These are phyloP conservation scores for Mormyrus hasselquistii DNA, from an alignment of 2,797 vertebrate species.

Conservation along the genomic window DNA sequence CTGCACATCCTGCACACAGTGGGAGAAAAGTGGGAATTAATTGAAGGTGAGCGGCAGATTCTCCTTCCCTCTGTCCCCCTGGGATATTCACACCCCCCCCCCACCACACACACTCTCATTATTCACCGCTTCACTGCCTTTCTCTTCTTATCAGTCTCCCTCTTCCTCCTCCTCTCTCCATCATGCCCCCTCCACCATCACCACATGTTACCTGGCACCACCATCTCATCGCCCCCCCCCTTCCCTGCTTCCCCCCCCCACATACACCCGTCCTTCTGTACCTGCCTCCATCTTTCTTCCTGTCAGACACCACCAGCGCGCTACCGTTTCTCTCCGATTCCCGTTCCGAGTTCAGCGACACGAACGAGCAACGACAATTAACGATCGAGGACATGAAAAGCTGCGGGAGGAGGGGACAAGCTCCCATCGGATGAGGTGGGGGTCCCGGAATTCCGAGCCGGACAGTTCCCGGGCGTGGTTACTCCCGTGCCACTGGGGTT, in stretches of 20 bases:
- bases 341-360: neutral
- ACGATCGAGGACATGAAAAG: neutral
- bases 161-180: constrained; percentile 18
- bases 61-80: constrained; percentile 54
- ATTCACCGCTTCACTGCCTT: constrained; percentile 64
- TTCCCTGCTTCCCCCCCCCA: constrained; percentile 5
- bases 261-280: constrained; percentile 16
- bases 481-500: neutral
- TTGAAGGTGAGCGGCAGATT: constrained; percentile 69
- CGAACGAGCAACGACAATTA: neutral
- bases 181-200: constrained; percentile 20
- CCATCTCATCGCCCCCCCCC: neutral
- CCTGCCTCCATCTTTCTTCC: constrained; percentile 16
- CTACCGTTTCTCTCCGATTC: neutral
- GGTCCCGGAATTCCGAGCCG: neutral
- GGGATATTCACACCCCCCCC: neutral
- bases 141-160: constrained; percentile 41
- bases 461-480: neutral
- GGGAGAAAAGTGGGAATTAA: constrained; percentile 61
- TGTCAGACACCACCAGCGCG: neutral
- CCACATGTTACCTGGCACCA: neutral
- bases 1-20: constrained; percentile 38
- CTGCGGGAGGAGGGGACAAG: neutral
- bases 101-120: constrained; percentile 42
- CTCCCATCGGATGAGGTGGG: neutral